Percentiles rank a stretch among this genome's conserved stretches.
Evolutionary conservation across 2,113 vertebrate genomes (phyloP).

Genomic region (Macroglossus sobrinus): DNA sequence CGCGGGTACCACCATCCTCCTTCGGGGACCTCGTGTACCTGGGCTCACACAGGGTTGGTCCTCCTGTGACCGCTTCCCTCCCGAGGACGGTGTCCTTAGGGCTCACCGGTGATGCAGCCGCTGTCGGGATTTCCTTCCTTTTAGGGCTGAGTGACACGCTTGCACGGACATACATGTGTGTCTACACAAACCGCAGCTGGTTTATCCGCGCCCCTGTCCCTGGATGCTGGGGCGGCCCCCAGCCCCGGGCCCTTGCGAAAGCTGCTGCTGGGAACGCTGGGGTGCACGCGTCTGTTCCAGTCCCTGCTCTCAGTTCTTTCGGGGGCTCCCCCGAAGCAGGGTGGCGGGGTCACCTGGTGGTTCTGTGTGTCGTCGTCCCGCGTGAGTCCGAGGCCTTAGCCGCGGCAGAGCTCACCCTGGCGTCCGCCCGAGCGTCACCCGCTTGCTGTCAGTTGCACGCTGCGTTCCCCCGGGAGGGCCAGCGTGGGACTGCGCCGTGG

Average conservation of each 20-base stretch:
- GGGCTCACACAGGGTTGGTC: fast-evolving
- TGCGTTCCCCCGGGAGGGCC: background rate
- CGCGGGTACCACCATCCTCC: fast-evolving
- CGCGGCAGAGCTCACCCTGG: fast-evolving
- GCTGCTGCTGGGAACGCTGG: fast-evolving
- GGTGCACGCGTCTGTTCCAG: fast-evolving
- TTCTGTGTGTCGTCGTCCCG: fast-evolving
- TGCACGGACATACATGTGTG: fast-evolving
- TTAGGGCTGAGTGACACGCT: background rate
- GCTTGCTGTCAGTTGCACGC: background rate
- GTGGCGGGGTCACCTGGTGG: fast-evolving
- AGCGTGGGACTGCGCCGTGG: fast-evolving
- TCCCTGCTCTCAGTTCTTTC: fast-evolving
- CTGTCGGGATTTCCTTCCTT: background rate
- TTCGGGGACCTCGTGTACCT: fast-evolving
- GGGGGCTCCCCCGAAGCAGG: background rate
- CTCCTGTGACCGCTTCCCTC: background rate
- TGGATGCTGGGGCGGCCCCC: fast-evolving
- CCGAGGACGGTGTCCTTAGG: fast-evolving
- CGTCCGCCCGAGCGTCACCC: slow-evolving; percentile 10
- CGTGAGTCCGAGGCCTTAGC: background rate
- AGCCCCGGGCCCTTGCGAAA: fast-evolving
- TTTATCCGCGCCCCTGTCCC: fast-evolving
- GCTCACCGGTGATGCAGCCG: fast-evolving
- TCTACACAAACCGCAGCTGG: fast-evolving